Base-by-base conservation (phyloP, 2,888 invertebrate species). In the Trissoscelio sp. region DNA sequence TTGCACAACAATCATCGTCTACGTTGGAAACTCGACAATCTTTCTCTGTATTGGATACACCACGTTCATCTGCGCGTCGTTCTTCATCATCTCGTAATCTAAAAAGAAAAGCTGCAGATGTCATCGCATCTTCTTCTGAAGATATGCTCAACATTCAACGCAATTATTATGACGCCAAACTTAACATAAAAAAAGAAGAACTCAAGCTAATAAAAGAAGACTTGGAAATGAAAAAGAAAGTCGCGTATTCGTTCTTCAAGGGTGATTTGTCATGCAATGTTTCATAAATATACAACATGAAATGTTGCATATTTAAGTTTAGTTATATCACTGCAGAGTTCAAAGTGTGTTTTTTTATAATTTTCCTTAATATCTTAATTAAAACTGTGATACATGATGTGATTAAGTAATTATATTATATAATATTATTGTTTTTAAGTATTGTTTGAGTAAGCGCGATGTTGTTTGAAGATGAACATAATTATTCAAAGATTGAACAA, bases 91-190 rank as follows among this genome's bases (percentile, higher is more conserved):
- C 44, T 44, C 18, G 16, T 44, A 44, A 44, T 44, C n/a, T 9
- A 14, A 53, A 53, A 53, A n/a, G 51, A n/a, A 53, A 53, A 28
- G 51, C 51, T 28, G 51, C 51, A 11, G 51, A 53, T 12, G 28
- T 53, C 2, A 53, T 53, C 14, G 51, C 28, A 53, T 18, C 3
- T 28, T 24, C 51, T 28, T 28, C 51, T n/a, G 24, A 24, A 53
- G 51, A 53, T 3, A 28, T 18, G 2, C 9, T 53, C 5, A 9
- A 3, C 2, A n/a, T 53, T 4, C 24, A 53, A 28, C n/a, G 51
- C 14, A n/a, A 28, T 14, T 53, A 53, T 28, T 53, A 53, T 14
- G 18, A 28, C 7, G 28, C 14, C 4, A 24, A 53, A 18, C 2
- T 53, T 12, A n/a, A 14, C 4, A 53, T 53, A 5, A n/a, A 53